Conservation (phyloP, 2,797 vertebrate genomes). For the Argya squamiceps region DNA sequence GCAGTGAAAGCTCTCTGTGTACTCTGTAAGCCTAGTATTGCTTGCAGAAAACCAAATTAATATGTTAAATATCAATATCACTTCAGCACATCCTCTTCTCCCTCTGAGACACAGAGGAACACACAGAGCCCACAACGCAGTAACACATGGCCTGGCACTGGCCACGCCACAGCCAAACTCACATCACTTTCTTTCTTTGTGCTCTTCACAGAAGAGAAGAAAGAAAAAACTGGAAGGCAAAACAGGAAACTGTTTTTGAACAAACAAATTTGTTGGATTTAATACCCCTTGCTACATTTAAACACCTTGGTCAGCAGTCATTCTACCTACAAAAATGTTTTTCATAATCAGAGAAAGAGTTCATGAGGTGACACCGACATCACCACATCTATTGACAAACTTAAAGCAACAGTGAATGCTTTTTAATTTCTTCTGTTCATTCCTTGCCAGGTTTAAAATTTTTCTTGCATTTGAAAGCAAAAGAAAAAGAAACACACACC, state of each 20-base stretch:
- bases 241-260: background rate
- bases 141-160: background rate
- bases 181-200: background rate
- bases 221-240: background rate
- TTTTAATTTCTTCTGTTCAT: background rate
- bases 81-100: background rate
- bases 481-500: background rate
- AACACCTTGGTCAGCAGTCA: background rate
- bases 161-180: rapidly evolving
- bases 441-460: background rate
- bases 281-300: background rate
- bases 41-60: background rate
- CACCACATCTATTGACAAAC: background rate
- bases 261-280: background rate
- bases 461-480: background rate
- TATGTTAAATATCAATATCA: background rate
- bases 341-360: background rate
- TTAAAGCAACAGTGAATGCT: background rate
- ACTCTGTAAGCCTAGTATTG: background rate
- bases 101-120: background rate
- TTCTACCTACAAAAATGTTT: background rate
- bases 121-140: background rate
- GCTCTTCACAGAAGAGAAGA: background rate
- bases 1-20: background rate
- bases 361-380: background rate